Base-by-base conservation (phyloP, 2,113 vertebrate genomes). In the Machaerirhynchus nigripectus region DNA sequence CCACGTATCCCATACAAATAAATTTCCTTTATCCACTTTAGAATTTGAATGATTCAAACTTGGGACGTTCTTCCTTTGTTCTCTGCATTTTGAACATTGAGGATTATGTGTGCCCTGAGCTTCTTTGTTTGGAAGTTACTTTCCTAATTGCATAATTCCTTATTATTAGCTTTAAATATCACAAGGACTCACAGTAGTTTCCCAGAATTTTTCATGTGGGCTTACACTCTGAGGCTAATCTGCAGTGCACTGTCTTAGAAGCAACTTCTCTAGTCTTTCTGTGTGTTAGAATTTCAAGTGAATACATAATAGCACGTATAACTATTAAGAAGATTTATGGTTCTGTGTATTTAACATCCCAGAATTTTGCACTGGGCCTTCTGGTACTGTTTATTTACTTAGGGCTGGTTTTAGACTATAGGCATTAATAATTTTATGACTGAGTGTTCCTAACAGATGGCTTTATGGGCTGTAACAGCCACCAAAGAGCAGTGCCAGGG, bases 341-440 rank as follows among this genome's bases (percentile, higher is more conserved):
- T 83, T 90, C 85, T 88, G 76, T 96, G 79, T 95, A 81, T 94
- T 88, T 90, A 93, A 71, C 71, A 86, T 89, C 60, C 85, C 68
- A 88, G 92, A 95, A 84, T 94, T 92, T 96, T 95, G 83, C 35
- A 46, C 64, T 88, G 90, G 88, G 64, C 95, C 95, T 94, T 96
- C 79, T 96, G 92, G 92, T 96, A 94, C 83, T 96, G 67, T 96
- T 96, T 97, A 84, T 96, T 95, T 97, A 96, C 90, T 94, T 96
- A 94, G 71, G 47, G 76, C 44, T 96, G 90, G 85, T 94, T 97
- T 96, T 95, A 93, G 79, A 76, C 79, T 96, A 37, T 56, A 95
- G 71, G 37, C 85, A 96, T 97, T 95, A 93, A 96, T 96, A 96
- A 96, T 93, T 94, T 90, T 94, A 93, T 94, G 79, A 95, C 85